Percentiles rank a stretch among this genome's conserved stretches.
phyloP scores from a whole-genome alignment of 2,113 vertebrate species.

The Ptyas mucosa region DNA sequence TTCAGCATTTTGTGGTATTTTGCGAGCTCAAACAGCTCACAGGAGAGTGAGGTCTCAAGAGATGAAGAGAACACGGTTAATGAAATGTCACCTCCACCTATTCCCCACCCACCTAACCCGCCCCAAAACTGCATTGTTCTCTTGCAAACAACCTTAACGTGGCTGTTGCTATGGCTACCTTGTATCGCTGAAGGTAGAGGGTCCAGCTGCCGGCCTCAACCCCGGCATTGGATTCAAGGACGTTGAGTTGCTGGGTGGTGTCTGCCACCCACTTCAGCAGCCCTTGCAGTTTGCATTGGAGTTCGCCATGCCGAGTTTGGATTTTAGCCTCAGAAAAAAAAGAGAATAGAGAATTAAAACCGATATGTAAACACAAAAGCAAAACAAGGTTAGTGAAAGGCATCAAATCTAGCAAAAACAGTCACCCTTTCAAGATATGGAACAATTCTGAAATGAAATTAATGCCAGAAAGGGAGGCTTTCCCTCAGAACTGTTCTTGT shows the following conservation, averaged over 20 bases:
- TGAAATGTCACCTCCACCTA: conserved; percentile 25
- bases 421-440: not conserved
- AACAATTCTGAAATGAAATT: not conserved
- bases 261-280: conserved; percentile 76
- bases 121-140: not conserved
- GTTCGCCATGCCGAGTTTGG: conserved; percentile 60
- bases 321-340: conserved; percentile 62
- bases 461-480: not conserved
- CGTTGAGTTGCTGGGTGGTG: conserved; percentile 41
- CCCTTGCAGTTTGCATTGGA: conserved; percentile 70
- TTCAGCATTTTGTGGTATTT: not conserved
- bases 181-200: conserved; percentile 67
- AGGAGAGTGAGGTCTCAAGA: not conserved
- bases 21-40: not conserved
- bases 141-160: conserved; percentile 26
- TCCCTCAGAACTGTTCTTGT: not conserved
- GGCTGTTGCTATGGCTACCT: conserved; percentile 69
- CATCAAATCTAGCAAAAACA: not conserved
- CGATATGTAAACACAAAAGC: accelerated
- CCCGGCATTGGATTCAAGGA: conserved; percentile 2
- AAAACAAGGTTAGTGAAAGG: not conserved
- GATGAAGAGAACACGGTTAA: conserved; percentile 39
- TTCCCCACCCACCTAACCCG: not conserved
- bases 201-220: conserved; percentile 42
- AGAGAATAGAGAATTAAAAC: accelerated